phyloP scores from a whole-genome alignment of 2,888 invertebrate genomes.

The Nemoura dubitans region DNA sequence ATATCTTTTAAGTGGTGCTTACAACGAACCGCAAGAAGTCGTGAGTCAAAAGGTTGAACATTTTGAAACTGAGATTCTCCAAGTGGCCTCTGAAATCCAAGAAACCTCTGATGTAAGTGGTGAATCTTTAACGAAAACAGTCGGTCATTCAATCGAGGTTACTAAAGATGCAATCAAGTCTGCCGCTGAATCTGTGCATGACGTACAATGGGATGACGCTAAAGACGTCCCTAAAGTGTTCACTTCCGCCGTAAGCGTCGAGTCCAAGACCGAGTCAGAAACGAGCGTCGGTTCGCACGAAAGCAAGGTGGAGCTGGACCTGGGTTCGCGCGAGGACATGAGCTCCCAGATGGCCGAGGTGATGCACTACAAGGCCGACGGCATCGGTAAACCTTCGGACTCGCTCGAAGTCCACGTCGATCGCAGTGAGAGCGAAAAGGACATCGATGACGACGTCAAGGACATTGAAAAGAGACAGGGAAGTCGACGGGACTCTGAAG shows the following conservation, averaged over 20 bases:
- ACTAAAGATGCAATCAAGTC: background rate
- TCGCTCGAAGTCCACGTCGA: conserved; percentile 64
- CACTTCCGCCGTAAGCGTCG: background rate
- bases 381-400: conserved; percentile 59
- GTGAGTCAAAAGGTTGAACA: background rate
- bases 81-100: conserved; percentile 21
- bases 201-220: background rate
- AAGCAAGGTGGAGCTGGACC: conserved; percentile 20
- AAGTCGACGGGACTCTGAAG: conserved; percentile 52
- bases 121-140: background rate
- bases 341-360: conserved; percentile 51
- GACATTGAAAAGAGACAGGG: conserved; percentile 55
- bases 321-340: conserved; percentile 46
- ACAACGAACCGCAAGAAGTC: background rate
- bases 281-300: conserved; percentile 37
- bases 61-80: background rate
- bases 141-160: background rate
- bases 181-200: too few species aligned
- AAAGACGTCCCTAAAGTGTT: background rate
- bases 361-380: conserved; percentile 56
- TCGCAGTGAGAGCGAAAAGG: conserved; percentile 64
- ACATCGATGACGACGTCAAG: conserved; percentile 59
- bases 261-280: conserved; percentile 37
- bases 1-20: background rate
- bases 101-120: conserved; percentile 38